Base-by-base conservation (phyloP, 2,888 invertebrate species). In the Rhagonycha fulva region DNA sequence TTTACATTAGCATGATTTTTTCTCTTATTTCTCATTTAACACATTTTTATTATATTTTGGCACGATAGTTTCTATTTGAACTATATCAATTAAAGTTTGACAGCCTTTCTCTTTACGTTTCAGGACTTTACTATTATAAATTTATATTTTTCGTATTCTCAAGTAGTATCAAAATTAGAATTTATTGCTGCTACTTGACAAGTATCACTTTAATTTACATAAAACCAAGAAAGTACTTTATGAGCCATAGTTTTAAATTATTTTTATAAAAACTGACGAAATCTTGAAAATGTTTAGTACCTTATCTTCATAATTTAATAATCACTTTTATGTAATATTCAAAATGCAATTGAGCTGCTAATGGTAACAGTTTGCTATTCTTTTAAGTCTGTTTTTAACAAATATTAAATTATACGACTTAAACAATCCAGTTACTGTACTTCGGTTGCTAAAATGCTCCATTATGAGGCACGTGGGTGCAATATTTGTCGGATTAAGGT, bases 1-100 rank as follows among this genome's bases (percentile, higher is more conserved):
- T 70, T 70, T 62, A 60, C 28, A 70, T 70, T 26, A 19, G 70
- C 70, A 70, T 70, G 70, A 12, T 70, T 70, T 26, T 62, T 11
- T 26, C 28, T 70, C 28, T 62, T 62, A 11, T 62, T 26, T 70
- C 60, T 14, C 26, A 70, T 26, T 62, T 26, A 12, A 24, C 63
- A 66, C 63, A 66, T 66, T 66, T 26, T 28, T 70, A 26, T 61
- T 70, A 62, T 62, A 62, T 62, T 62, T 62, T 70, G 28, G 70
- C 62, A 70, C 62, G 61, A 62, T 70, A 70, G 70, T 62, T 70
- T 47, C 47, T 47, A 47, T 47, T 47, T 47, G 47, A 70, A 70
- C 26, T 61, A 70, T 60, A 61, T 70, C 62, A 12, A 26, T 70
- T 62, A 14, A 62, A 62, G 24, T 66, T 66, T 66, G 26, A 66